Percentiles rank a stretch among this genome's conserved stretches.
Conservation (phyloP, 2,888 invertebrate genomes). For the Arctia plantaginis region DNA sequence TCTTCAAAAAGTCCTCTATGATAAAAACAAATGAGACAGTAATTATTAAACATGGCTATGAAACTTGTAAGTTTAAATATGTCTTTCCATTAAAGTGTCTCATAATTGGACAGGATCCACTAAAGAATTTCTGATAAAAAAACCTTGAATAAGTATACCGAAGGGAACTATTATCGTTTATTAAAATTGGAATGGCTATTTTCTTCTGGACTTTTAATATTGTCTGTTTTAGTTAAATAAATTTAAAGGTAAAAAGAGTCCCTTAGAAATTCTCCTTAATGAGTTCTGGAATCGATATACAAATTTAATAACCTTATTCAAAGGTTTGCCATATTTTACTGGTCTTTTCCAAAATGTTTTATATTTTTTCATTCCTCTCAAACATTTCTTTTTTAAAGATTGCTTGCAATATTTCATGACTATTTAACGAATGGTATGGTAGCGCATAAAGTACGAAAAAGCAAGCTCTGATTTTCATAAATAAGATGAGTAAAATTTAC, state of each 20-base stretch:
- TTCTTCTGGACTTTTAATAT: slow-evolving; percentile 23
- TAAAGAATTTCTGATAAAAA: slow-evolving; percentile 26
- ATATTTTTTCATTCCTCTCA: too few relatives aligned
- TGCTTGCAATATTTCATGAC: too few relatives aligned
- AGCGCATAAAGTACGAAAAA: too few relatives aligned
- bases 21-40: background rate
- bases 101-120: slow-evolving; percentile 23
- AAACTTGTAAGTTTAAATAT: slow-evolving; percentile 17
- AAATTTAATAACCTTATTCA: background rate
- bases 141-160: slow-evolving; percentile 31
- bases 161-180: slow-evolving; percentile 36
- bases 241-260: slow-evolving; percentile 21
- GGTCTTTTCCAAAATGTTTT: background rate
- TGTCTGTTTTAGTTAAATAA: slow-evolving; percentile 22
- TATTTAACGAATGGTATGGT: too few relatives aligned
- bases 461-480: too few relatives aligned
- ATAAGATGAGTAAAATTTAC: too few relatives aligned
- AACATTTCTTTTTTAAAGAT: too few relatives aligned
- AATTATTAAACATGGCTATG: slow-evolving; percentile 4
- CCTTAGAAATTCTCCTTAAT: slow-evolving; percentile 12
- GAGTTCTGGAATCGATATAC: slow-evolving; percentile 19
- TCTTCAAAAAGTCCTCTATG: background rate
- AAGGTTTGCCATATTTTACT: background rate
- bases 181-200: slow-evolving; percentile 32
- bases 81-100: slow-evolving; percentile 24